These are phyloP conservation scores for Samia ricini DNA, from an alignment of 1,140 invertebrate genomes.

Conservation along the genomic window DNA sequence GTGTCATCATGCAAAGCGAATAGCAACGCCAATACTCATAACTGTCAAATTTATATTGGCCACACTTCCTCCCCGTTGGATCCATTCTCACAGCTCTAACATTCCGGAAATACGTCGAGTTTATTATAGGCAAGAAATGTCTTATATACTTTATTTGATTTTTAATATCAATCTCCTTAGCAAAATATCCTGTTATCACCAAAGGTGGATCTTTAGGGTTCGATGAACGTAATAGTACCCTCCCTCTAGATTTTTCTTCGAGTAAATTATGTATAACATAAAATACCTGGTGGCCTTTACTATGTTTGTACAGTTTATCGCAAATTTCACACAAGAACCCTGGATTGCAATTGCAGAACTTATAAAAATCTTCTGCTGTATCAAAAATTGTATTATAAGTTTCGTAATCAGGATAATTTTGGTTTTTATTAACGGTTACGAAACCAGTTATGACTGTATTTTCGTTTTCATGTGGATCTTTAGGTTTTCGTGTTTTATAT, in stretches of 20 bases:
- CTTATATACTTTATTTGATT: constrained; percentile 4
- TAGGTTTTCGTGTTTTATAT: no score
- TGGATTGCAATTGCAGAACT: not conserved
- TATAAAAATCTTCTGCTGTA: not conserved
- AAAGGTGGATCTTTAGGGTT: not conserved
- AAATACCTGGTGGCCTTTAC: not conserved
- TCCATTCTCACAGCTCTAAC: not conserved
- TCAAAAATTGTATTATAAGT: constrained; percentile 1
- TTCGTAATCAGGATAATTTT: constrained; percentile 3
- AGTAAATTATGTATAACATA: not conserved
- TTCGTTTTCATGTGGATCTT: not conserved
- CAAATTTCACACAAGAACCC: not conserved
- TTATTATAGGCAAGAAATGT: constrained; percentile 3
- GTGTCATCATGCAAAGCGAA: not conserved
- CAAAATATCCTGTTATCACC: not conserved
- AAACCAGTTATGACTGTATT: not conserved
- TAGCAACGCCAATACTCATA: constrained; percentile 5
- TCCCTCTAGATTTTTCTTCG: constrained; percentile 6
- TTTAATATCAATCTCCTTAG: not conserved
- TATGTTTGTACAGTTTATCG: not conserved
- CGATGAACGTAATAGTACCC: not conserved
- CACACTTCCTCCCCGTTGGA: not conserved
- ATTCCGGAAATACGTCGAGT: not conserved
- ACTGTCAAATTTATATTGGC: not conserved
- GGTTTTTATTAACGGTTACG: not conserved